Evolutionary conservation across 2,888 invertebrate genomes (phyloP).

Genomic region (Papilio gigon): DNA sequence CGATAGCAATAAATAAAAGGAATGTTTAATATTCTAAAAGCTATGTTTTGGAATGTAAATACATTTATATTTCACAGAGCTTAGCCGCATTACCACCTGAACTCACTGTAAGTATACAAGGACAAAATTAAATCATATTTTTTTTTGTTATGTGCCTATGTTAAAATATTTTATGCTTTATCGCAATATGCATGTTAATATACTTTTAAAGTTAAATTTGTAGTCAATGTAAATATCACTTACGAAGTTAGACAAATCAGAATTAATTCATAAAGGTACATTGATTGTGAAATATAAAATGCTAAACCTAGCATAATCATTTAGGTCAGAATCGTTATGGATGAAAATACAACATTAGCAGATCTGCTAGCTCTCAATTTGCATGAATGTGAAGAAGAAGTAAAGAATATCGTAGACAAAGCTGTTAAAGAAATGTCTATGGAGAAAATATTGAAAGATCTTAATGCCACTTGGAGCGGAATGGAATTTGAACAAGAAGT

Average conservation of each 20-base stretch:
- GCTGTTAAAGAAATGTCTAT: conserved; percentile 99
- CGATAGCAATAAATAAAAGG: neutral
- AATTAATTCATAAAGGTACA: neutral
- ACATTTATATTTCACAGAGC: conserved; percentile 87
- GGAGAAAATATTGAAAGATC: conserved; percentile 96
- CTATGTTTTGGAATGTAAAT: conserved; percentile 72
- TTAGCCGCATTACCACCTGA: conserved; percentile 91
- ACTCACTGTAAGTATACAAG: conserved; percentile 87
- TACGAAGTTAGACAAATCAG: neutral
- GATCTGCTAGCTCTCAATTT: conserved; percentile 95
- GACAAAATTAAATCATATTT: conserved; percentile 23
- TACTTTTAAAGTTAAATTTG: conserved; percentile 3
- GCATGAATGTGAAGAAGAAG: conserved; percentile 98
- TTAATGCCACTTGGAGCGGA: conserved; percentile 94
- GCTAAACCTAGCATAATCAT: conserved; percentile 42
- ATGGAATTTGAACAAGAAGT: conserved; percentile 96
- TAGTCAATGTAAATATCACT: conserved; percentile 26
- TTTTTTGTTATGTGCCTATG: conserved; percentile 26
- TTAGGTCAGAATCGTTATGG: conserved; percentile 97
- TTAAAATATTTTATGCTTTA: conserved; percentile 16
- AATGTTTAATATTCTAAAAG: conserved; percentile 42
- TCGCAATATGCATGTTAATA: conserved; percentile 29
- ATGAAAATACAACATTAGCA: conserved; percentile 94
- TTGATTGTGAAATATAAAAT: conserved; percentile 1
- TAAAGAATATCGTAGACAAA: conserved; percentile 98